phyloP scores from a whole-genome alignment of 2,888 invertebrate genomes.

The Dasypolia templi region DNA sequence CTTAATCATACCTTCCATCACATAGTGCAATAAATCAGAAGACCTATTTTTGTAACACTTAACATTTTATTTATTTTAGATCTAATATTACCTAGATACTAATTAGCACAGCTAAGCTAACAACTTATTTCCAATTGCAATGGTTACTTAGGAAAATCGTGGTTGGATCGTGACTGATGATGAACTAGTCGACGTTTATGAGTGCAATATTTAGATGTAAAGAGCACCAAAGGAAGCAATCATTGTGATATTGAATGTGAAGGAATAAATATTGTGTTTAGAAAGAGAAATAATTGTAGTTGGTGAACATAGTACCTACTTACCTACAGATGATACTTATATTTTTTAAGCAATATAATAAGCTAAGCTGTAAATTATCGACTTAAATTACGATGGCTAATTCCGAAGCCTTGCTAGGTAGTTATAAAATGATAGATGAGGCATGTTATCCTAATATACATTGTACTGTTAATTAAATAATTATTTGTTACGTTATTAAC shows the following conservation, averaged over 20 bases:
- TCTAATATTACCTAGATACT: constrained; percentile 41
- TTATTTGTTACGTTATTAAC: constrained; percentile 41
- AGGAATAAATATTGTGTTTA: constrained; percentile 69
- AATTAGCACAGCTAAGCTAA: constrained; percentile 41
- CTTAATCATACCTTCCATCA: constrained; percentile 57
- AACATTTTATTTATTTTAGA: constrained; percentile 54
- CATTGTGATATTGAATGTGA: constrained; percentile 82
- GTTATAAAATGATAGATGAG: constrained; percentile 38
- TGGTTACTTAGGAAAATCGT: constrained; percentile 51
- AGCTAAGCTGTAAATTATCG: constrained; percentile 42
- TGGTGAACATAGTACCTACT: constrained; percentile 41
- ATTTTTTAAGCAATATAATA: constrained; percentile 50
- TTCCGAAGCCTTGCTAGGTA: constrained; percentile 53
- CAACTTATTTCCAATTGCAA: constrained; percentile 56
- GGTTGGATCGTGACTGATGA: constrained; percentile 67
- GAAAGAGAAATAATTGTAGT: constrained; percentile 56
- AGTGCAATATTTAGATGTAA: constrained; percentile 75
- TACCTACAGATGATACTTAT: constrained; percentile 51
- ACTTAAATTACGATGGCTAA: constrained; percentile 34
- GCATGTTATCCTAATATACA: constrained; percentile 36
- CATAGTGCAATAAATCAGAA: constrained; percentile 57
- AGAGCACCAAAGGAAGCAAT: constrained; percentile 81
- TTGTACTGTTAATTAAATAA: constrained; percentile 44
- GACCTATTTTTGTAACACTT: constrained; percentile 63
- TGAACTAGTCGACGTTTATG: constrained; percentile 72